A percentile compares a stretch with the other conserved stretches of the same genome.
phyloP scores from a whole-genome alignment of 2,888 invertebrate genomes.

The Morpho achilles region DNA sequence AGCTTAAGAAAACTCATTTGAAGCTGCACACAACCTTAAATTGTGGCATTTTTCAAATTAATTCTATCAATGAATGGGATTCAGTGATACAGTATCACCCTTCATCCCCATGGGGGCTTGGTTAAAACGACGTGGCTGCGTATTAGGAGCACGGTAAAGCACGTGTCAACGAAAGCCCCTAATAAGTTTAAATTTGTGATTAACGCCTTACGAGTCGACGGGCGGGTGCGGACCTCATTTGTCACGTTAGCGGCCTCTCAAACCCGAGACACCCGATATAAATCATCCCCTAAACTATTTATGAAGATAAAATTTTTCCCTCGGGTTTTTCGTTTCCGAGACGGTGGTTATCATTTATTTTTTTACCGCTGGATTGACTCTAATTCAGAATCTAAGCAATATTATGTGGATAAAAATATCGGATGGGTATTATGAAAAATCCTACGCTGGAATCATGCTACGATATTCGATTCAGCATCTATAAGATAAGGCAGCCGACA shows the following conservation, averaged over 20 bases:
- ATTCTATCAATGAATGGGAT: neutral
- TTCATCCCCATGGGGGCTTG: neutral
- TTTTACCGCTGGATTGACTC: constrained; percentile 31
- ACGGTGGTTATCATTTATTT: constrained; percentile 37
- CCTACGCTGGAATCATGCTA: constrained; percentile 32
- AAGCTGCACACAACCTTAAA: too few relatives aligned
- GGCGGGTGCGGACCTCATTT: constrained; percentile 41
- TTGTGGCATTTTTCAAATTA: too few relatives aligned
- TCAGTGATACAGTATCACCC: neutral
- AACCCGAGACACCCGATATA: constrained; percentile 40
- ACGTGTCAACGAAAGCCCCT: constrained; percentile 30
- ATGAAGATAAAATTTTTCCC: constrained; percentile 43
- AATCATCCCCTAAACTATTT: constrained; percentile 54
- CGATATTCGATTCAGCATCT: constrained; percentile 52
- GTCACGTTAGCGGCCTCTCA: constrained; percentile 42
- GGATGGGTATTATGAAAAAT: constrained; percentile 30
- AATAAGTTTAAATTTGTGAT: constrained; percentile 43
- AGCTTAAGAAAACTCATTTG: too few relatives aligned
- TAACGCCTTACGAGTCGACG: constrained; percentile 32
- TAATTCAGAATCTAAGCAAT: constrained; percentile 27
- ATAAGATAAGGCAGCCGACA: constrained; percentile 45
- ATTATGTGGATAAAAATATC: constrained; percentile 30
- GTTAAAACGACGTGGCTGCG: too few relatives aligned
- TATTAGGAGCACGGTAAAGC: constrained; percentile 19
- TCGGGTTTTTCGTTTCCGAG: constrained; percentile 36